These are phyloP conservation scores for Thalassaphorura encarpata DNA, from an alignment of 1,140 invertebrate genomes.

Conservation along the genomic window DNA sequence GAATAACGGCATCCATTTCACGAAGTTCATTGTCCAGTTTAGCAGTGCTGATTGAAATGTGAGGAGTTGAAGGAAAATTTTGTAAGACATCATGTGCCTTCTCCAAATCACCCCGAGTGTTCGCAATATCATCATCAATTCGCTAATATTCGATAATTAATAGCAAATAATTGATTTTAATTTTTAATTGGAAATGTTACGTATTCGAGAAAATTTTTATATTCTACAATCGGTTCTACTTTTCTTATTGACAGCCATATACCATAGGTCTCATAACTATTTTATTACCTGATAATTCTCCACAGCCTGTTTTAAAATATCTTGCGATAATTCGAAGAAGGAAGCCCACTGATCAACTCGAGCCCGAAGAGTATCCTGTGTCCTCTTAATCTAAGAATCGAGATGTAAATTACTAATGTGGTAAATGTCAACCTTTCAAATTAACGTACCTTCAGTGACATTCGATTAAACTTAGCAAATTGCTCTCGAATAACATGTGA, in stretches of 20 bases:
- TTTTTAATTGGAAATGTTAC: no score
- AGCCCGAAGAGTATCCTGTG: constrained; percentile 30
- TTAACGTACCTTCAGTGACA: constrained; percentile 24
- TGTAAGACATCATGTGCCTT: constrained; percentile 22
- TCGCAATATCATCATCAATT: constrained; percentile 28
- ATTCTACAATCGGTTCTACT: no score
- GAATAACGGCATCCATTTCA: constrained; percentile 31
- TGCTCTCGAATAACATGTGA: constrained; percentile 57
- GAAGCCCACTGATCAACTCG: constrained; percentile 32
- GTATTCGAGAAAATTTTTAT: neutral
- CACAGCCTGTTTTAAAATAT: constrained; percentile 29
- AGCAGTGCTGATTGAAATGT: constrained; percentile 21
- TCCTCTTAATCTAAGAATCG: constrained; percentile 16
- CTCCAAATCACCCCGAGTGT: constrained; percentile 21
- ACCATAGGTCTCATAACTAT: no score
- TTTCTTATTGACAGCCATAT: no score
- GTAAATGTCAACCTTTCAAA: no score
- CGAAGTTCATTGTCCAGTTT: constrained; percentile 25
- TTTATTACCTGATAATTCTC: constrained; percentile 30
- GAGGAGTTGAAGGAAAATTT: constrained; percentile 23
- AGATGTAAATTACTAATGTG: neutral
- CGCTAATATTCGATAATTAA: constrained; percentile 11
- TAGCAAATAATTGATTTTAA: no score
- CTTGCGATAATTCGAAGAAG: constrained; percentile 32
- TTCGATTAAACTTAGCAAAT: constrained; percentile 37